Evolutionary conservation across 2,113 vertebrate species (phyloP).

Genomic region (Sigmodon hispidus): DNA sequence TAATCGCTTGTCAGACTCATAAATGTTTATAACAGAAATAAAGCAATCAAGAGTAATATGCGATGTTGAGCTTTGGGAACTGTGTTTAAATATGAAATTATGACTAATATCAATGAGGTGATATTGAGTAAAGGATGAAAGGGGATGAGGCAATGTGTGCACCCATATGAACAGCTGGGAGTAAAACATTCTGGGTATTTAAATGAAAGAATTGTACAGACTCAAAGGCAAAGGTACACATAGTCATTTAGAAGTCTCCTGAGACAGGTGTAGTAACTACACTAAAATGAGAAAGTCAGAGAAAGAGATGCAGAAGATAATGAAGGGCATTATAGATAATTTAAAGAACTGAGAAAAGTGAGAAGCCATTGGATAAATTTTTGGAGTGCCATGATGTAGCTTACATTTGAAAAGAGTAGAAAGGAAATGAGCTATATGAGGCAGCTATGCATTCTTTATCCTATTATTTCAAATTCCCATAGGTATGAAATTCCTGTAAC

Average conservation of each 20-base stretch:
- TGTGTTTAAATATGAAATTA: background rate
- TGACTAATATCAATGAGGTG: background rate
- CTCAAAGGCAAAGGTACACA: background rate
- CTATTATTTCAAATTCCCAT: background rate
- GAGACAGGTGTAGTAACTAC: background rate
- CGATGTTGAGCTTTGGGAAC: background rate
- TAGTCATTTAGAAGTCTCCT: background rate
- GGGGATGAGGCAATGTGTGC: background rate
- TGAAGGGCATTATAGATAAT: background rate
- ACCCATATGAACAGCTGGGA: background rate
- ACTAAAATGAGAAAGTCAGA: constrained; percentile 29
- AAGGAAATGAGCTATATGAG: background rate
- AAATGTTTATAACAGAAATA: background rate
- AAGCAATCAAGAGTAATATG: background rate
- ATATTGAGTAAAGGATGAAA: background rate
- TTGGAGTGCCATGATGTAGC: background rate
- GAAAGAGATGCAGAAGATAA: background rate
- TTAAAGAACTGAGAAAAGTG: background rate
- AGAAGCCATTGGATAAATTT: background rate
- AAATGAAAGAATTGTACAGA: background rate
- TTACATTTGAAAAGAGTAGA: constrained; percentile 4
- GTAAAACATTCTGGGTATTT: background rate
- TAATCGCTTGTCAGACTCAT: background rate
- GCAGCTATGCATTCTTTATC: background rate
- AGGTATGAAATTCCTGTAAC: background rate